Percentiles rank a stretch among this genome's conserved stretches.
These are phyloP conservation scores for Pristis pectinata DNA, from an alignment of 2,797 vertebrate genomes.

Conservation along the genomic window DNA sequence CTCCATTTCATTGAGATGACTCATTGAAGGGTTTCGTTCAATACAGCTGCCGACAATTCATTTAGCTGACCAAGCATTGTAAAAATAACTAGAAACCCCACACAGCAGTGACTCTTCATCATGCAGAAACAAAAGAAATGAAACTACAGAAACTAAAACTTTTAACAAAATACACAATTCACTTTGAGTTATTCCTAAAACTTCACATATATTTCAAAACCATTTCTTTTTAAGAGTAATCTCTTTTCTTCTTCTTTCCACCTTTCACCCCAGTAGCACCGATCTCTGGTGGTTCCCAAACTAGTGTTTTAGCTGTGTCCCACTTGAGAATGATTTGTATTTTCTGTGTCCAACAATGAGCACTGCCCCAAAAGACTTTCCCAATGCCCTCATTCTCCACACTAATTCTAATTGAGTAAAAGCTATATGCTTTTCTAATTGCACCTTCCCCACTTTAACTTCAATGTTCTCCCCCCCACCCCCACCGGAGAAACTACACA, in stretches of 20 bases:
- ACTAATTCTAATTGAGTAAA: no score
- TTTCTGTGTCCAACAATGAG: no score
- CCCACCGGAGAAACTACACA: no score
- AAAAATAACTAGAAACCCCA: constrained; percentile 5
- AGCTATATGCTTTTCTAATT: no score
- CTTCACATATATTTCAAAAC: not conserved
- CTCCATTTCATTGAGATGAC: constrained; percentile 3
- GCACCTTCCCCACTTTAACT: no score
- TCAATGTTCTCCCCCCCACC: no score
- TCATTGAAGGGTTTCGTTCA: constrained; percentile 5
- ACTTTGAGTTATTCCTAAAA: not conserved
- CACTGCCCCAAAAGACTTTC: no score
- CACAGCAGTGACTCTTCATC: constrained; percentile 20
- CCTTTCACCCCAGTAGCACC: no score
- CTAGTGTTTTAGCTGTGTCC: no score
- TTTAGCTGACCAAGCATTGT: not conserved
- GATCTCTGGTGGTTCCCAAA: no score
- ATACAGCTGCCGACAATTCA: constrained; percentile 12
- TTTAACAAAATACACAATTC: not conserved
- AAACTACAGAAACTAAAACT: not conserved
- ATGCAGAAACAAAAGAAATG: not conserved
- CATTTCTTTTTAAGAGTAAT: not conserved
- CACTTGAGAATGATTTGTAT: no score
- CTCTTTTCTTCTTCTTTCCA: not conserved
- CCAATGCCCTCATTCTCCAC: no score